A percentile compares a stretch with the other conserved stretches of the same genome.
Evolutionary conservation across 2,888 invertebrate genomes (phyloP).

Genomic region (Acleris literana): DNA sequence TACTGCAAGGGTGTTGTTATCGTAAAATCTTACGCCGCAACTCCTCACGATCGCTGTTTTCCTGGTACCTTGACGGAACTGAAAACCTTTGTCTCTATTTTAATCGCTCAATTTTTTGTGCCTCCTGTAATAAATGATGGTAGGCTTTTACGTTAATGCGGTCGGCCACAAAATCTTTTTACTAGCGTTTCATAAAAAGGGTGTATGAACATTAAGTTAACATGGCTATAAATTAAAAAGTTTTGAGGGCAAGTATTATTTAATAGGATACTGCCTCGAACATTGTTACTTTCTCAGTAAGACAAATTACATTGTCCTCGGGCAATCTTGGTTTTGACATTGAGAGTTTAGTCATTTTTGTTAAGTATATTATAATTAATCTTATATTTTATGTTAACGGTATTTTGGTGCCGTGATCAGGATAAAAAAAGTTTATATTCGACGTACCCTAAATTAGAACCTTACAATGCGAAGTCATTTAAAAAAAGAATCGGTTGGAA

Average conservation of each 20-base stretch:
- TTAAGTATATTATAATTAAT: no score
- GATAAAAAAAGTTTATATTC: background rate
- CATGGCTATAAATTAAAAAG: constrained; percentile 27
- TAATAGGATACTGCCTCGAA: background rate
- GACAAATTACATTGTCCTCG: no score
- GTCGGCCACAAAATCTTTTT: constrained; percentile 33
- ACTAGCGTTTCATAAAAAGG: constrained; percentile 32
- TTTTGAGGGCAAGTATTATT: constrained; percentile 1
- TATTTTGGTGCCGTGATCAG: background rate
- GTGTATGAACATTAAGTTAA: constrained; percentile 26
- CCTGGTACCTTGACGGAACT: constrained; percentile 13
- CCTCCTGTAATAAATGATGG: constrained; percentile 29
- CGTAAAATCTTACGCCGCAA: constrained; percentile 68
- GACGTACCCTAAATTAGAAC: background rate
- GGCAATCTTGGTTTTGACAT: no score
- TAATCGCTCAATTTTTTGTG: constrained; percentile 33
- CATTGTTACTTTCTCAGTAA: background rate
- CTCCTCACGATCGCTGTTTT: constrained; percentile 46
- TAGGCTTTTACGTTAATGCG: constrained; percentile 32
- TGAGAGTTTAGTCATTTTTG: no score
- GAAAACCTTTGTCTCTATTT: constrained; percentile 34
- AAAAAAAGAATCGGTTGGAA: no score
- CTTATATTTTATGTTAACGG: background rate
- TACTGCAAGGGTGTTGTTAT: constrained; percentile 43
- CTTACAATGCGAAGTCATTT: no score